These are phyloP conservation scores for Cyclina sinensis DNA, from an alignment of 1,140 invertebrate species.

Conservation along the genomic window DNA sequence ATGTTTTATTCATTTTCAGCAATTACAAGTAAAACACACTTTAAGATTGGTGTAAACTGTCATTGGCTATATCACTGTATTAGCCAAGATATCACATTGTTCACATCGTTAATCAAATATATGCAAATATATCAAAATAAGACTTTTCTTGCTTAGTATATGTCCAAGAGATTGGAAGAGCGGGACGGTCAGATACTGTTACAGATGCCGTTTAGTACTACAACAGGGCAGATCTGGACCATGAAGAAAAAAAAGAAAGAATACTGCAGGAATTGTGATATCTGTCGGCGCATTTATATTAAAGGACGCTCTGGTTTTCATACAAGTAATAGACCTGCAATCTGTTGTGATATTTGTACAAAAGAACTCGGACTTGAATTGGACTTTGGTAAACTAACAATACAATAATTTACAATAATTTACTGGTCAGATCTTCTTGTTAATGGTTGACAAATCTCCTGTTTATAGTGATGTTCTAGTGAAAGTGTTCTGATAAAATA, in stretches of 20 bases:
- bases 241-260: conserved; percentile 13
- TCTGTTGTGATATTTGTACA: neutral
- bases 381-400: conserved; percentile 10
- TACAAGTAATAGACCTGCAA: no score
- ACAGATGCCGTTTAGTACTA: neutral
- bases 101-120: no score
- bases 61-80: no score
- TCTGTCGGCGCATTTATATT: neutral
- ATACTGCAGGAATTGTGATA: neutral
- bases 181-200: conserved; percentile 3
- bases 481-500: no score
- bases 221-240: neutral
- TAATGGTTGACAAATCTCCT: neutral
- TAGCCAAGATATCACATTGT: conserved; percentile 21
- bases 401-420: conserved; percentile 6
- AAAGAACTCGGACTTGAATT: neutral
- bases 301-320: no score
- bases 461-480: conserved; percentile 5
- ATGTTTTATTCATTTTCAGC: neutral
- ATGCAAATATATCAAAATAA: no score
- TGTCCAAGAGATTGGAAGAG: conserved; percentile 15
- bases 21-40: no score
- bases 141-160: no score
- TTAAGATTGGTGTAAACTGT: no score
- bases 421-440: conserved; percentile 14